Conservation (phyloP, 2,888 invertebrate genomes). For the Dinocampus coccinellae region DNA sequence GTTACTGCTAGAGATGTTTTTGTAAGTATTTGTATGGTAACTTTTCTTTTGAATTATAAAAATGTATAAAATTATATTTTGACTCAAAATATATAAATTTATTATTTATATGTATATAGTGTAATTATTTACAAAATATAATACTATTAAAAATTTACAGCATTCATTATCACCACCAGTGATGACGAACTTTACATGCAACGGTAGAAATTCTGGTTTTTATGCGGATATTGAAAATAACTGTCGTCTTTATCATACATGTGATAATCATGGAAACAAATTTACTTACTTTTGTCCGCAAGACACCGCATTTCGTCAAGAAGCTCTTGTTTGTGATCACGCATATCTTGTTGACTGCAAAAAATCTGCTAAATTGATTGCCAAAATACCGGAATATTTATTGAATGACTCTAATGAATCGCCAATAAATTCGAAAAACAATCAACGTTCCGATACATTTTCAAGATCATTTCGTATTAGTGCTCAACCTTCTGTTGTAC, state of each 20-base stretch:
- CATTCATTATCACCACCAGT: constrained; percentile 53
- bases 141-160: constrained; percentile 44
- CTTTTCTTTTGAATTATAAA: too few species aligned
- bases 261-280: constrained; percentile 64
- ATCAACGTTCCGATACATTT: not conserved
- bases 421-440: not conserved
- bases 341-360: constrained; percentile 61
- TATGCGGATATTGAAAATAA: constrained; percentile 59
- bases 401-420: not conserved
- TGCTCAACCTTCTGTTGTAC: constrained; percentile 23
- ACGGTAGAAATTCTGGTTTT: constrained; percentile 55
- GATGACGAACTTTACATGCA: constrained; percentile 56
- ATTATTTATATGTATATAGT: not conserved
- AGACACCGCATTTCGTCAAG: constrained; percentile 63
- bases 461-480: constrained; percentile 41
- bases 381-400: not conserved
- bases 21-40: constrained; percentile 52
- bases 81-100: not conserved
- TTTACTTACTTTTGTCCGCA: constrained; percentile 62
- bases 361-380: constrained; percentile 17
- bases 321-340: constrained; percentile 63
- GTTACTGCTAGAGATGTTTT: constrained; percentile 42
- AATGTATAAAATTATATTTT: not conserved
- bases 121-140: not conserved
- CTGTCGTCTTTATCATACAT: constrained; percentile 62